Conservation (phyloP, 1,140 invertebrate genomes). For the Hermatobates lingyangjiaoensis region DNA sequence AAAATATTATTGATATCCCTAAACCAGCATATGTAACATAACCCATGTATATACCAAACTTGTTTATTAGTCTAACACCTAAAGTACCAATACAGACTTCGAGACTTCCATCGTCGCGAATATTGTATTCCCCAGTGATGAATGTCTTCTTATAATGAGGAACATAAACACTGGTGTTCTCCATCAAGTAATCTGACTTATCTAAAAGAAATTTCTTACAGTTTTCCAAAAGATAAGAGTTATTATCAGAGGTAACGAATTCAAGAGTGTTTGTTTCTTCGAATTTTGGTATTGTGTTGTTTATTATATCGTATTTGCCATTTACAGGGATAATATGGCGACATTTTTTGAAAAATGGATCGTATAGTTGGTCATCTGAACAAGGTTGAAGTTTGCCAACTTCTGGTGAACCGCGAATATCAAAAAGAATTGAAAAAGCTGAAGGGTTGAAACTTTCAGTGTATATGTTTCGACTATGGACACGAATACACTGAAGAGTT, state of each 20-base stretch:
- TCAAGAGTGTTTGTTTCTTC: neutral
- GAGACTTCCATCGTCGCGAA: constrained; percentile 12
- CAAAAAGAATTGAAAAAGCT: constrained; percentile 32
- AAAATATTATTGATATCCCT: constrained; percentile 28
- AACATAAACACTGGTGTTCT: constrained; percentile 21
- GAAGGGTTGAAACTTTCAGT: constrained; percentile 25
- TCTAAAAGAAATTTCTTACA: constrained; percentile 8
- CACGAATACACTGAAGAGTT: constrained; percentile 21
- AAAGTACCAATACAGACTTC: constrained; percentile 18
- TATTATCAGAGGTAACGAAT: neutral
- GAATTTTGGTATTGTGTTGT: neutral
- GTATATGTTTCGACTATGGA: constrained; percentile 12
- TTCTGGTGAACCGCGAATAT: constrained; percentile 19
- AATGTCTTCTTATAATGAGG: constrained; percentile 23
- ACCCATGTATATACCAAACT: constrained; percentile 26
- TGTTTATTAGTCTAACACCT: constrained; percentile 20
- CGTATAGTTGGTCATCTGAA: constrained; percentile 24
- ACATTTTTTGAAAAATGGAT: constrained; percentile 32
- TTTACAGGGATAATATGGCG: constrained; percentile 11
- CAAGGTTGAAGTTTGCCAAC: constrained; percentile 24
- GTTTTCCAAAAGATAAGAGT: neutral
- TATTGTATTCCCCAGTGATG: constrained; percentile 16
- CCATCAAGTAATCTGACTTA: constrained; percentile 1
- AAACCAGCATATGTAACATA: constrained; percentile 27
- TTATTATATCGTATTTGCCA: neutral